Evolutionary conservation across 2,888 invertebrate species (phyloP), one percentile per base, ranked within the genome.

Genomic region (Ephialtes manifestator): DNA sequence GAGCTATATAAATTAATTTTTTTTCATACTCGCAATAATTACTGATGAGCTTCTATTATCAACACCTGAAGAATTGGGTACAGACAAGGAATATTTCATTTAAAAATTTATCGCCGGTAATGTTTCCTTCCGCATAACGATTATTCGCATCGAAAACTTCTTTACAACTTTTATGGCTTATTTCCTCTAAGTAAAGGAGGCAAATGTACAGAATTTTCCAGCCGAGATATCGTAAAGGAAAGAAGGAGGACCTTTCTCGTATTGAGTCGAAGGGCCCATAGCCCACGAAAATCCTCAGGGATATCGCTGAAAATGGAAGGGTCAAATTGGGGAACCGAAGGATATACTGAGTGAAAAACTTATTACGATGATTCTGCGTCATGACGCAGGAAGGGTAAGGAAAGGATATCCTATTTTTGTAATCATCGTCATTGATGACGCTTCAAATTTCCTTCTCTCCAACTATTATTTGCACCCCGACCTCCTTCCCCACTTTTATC

Each of bases 181-280:
- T 35, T 35, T 31, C 35, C 24, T 24, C 24, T 24, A 55, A 43
- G 58, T 13, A 18, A 7, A 39, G 20, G 39, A 10, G 43, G 43
- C 43, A 80, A 80, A 80, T 55, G 55, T 80, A 80, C 31, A 55
- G 58, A 75, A 39, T 75, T 79, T 82, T 79, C 85, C 78, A 65
- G 75, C 63, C 79, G 79, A 82, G 79, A 75, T 82, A 79, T 82
- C 72, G 67, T 72, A 48, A 75, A 60, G 63, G 8, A 31, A 67
- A 24, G 53, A 51, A 39, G 72, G 60, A n/a, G 70, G 11, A 70
- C 20, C 65, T 2, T 65, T 65, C 28, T 20, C 63, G 60, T 75
- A 51, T 60, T 24, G 20, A 35, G 15, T 46, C 31, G 24, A 79
- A 43, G 72, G 75, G 24, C 65, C 53, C 65, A 31, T 39, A 53